phyloP scores from a whole-genome alignment of 2,113 vertebrate genomes.

The Trogon melanurus region DNA sequence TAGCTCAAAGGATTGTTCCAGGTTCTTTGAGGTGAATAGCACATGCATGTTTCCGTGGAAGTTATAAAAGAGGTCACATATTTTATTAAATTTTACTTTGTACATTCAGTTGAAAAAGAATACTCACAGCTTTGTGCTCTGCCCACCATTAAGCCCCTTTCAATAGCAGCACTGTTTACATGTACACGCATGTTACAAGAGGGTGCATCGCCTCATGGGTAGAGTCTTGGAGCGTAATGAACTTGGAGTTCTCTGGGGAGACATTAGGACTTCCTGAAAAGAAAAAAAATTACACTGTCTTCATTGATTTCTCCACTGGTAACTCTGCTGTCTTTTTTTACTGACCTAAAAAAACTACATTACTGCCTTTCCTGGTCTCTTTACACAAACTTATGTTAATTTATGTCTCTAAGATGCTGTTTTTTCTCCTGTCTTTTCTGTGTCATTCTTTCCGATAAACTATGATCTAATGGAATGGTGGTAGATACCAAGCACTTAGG shows the following conservation, averaged over 20 bases:
- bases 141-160: neutral
- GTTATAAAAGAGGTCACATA: neutral
- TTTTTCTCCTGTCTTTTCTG: neutral
- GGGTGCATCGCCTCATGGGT: neutral
- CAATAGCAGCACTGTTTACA: neutral
- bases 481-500: neutral
- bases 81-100: neutral
- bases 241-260: neutral
- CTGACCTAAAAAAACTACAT: neutral
- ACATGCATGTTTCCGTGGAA: neutral
- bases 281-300: neutral
- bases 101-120: neutral
- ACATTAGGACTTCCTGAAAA: neutral
- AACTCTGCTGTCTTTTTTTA: neutral
- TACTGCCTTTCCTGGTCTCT: neutral
- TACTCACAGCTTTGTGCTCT: neutral
- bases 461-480: neutral
- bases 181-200: rapidly evolving
- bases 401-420: neutral
- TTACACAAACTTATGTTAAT: neutral
- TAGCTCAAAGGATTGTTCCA: neutral
- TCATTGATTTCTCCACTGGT: neutral
- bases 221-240: neutral
- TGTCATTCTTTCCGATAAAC: neutral
- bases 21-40: neutral